phyloP scores from a whole-genome alignment of 2,797 vertebrate genomes.

The Nyctalus aviator region DNA sequence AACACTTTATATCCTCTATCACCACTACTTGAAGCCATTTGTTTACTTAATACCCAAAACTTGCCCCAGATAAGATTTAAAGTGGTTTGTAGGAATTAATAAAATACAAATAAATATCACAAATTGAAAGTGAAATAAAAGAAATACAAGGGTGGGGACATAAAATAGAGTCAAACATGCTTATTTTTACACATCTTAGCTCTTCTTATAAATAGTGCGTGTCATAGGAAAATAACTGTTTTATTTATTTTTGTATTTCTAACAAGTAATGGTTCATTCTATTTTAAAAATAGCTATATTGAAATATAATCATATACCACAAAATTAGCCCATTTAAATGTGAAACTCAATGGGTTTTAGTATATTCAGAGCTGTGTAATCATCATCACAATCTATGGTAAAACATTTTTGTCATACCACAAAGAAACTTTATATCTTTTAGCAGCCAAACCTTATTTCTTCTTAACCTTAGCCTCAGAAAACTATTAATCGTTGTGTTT shows the following conservation, averaged over 20 bases:
- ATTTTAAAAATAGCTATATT: neutral
- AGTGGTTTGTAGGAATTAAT: slow-evolving; percentile 11
- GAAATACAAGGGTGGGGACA: neutral
- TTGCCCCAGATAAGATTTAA: slow-evolving; percentile 20
- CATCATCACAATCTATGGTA: neutral
- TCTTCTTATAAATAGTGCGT: neutral
- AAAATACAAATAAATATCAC: neutral
- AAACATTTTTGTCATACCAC: slow-evolving; percentile 9
- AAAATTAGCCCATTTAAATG: neutral
- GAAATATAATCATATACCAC: neutral
- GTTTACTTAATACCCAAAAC: neutral
- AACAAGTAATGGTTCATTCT: neutral
- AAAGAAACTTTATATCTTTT: neutral
- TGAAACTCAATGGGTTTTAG: neutral
- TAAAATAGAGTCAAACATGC: neutral
- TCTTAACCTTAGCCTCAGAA: neutral
- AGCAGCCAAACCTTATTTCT: neutral
- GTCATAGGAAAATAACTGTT: neutral
- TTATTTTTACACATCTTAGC: slow-evolving; percentile 7
- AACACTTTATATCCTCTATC: neutral
- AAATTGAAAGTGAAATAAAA: slow-evolving; percentile 33
- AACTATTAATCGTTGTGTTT: neutral
- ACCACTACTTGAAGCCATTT: neutral
- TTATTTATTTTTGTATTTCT: slow-evolving; percentile 47
- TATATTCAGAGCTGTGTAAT: slow-evolving; percentile 8